Percentiles rank a stretch among this genome's conserved stretches.
Evolutionary conservation across 2,797 vertebrate species (phyloP).

Genomic region (Hybognathus amarus): DNA sequence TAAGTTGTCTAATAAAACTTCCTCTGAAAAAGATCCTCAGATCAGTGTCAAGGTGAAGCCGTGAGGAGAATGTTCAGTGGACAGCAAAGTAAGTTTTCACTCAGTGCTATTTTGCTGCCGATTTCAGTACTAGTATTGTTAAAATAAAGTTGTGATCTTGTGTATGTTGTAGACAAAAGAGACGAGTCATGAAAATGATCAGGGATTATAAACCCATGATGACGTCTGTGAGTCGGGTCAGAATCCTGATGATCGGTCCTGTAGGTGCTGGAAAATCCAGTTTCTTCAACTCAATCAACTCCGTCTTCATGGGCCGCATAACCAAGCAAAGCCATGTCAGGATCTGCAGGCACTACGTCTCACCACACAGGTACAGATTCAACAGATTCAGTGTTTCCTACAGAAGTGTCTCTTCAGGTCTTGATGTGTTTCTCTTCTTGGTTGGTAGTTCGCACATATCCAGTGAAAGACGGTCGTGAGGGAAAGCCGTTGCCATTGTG

Average conservation of each 20-base stretch:
- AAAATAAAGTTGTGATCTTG: neutral
- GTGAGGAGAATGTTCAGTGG: slow-evolving; percentile 51
- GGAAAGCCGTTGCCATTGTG: slow-evolving; percentile 64
- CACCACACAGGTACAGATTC: slow-evolving; percentile 67
- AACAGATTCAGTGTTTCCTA: neutral
- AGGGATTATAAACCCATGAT: slow-evolving; percentile 45
- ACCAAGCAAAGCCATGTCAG: slow-evolving; percentile 70
- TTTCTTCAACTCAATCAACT: slow-evolving; percentile 76
- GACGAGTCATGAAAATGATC: slow-evolving; percentile 40
- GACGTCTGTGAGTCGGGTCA: slow-evolving; percentile 47
- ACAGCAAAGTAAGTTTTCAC: slow-evolving; percentile 40
- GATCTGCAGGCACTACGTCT: slow-evolving; percentile 62
- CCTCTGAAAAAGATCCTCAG: neutral
- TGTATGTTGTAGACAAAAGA: slow-evolving; percentile 26
- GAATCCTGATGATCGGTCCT: slow-evolving; percentile 68
- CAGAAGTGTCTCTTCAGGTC: neutral
- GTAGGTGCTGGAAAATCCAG: slow-evolving; percentile 74
- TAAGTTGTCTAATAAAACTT: neutral
- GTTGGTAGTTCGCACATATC: slow-evolving; percentile 68
- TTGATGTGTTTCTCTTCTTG: neutral
- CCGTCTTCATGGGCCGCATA: slow-evolving; percentile 69
- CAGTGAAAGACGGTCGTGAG: slow-evolving; percentile 61
- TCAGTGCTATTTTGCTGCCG: neutral
- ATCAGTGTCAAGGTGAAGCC: slow-evolving; percentile 26
- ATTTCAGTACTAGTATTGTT: neutral